These are phyloP conservation scores for Spodoptera littoralis DNA, from an alignment of 2,888 invertebrate species.

Conservation along the genomic window DNA sequence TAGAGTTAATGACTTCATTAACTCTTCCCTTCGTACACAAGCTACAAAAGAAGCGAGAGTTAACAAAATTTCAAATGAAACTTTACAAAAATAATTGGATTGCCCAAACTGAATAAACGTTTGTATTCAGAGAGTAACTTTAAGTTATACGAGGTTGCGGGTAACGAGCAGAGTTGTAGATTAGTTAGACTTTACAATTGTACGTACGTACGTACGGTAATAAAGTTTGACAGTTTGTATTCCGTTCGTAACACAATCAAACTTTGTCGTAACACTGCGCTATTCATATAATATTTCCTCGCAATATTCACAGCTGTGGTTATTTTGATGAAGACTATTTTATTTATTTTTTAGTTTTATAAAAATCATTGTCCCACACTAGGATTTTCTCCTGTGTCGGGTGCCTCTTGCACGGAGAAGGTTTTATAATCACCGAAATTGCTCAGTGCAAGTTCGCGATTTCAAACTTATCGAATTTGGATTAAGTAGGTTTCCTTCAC, in stretches of 20 bases:
- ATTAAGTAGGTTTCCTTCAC: too few species aligned
- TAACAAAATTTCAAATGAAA: not conserved
- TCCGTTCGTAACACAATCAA: conserved; percentile 14
- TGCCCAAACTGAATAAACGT: too few species aligned
- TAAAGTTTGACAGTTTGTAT: conserved; percentile 32
- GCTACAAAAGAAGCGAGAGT: too few species aligned
- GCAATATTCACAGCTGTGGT: conserved; percentile 11
- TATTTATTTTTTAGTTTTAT: too few species aligned
- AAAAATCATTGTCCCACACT: too few species aligned
- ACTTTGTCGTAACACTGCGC: conserved; percentile 27
- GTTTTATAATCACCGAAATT: too few species aligned
- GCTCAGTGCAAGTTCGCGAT: too few species aligned
- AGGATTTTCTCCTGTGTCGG: too few species aligned
- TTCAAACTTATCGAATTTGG: too few species aligned
- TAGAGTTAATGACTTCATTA: too few species aligned
- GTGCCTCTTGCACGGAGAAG: too few species aligned
- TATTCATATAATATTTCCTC: conserved; percentile 19
- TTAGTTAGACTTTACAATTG: conserved; percentile 4
- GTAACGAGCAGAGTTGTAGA: not conserved
- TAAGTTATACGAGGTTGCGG: not conserved
- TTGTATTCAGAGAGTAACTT: not conserved
- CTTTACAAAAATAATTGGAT: not conserved
- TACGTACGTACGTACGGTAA: not conserved
- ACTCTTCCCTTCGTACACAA: too few species aligned
- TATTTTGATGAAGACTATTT: conserved; percentile 2